phyloP scores from a whole-genome alignment of 2,113 vertebrate species.

The Ariopsis seemanni region DNA sequence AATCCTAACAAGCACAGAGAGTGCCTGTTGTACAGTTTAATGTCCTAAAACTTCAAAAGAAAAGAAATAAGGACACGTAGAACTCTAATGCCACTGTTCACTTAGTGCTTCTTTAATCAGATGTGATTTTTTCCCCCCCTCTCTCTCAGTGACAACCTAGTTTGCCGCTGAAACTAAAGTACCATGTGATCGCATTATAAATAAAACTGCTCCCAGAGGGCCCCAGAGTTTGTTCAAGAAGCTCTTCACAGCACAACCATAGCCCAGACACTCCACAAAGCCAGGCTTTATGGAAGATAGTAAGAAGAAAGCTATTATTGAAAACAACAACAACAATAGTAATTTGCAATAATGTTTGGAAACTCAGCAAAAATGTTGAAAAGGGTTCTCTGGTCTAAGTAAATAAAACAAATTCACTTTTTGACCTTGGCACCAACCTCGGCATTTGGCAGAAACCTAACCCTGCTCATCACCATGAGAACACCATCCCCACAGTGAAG shows the following conservation, averaged over 20 bases:
- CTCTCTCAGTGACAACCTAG: background rate
- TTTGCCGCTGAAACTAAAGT: background rate
- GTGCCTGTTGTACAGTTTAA: background rate
- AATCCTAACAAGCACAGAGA: background rate
- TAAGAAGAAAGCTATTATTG: background rate
- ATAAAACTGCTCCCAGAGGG: background rate
- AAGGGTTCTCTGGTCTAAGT: background rate
- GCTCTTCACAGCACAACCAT: background rate
- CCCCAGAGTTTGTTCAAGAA: background rate
- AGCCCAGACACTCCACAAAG: background rate
- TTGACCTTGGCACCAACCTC: background rate
- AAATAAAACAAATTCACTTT: background rate
- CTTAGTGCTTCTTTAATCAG: background rate
- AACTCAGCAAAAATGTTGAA: no score
- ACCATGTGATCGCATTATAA: slow-evolving; percentile 6
- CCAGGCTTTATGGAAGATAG: background rate
- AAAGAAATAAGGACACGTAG: background rate
- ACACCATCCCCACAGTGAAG: background rate
- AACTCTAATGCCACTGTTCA: background rate
- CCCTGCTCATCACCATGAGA: background rate
- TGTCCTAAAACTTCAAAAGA: background rate
- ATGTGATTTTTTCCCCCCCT: background rate
- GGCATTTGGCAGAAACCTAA: background rate
- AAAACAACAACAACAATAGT: background rate
- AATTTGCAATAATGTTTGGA: background rate